Conservation (phyloP, 2,888 invertebrate genomes). For the Ophonus ardosiacus region DNA sequence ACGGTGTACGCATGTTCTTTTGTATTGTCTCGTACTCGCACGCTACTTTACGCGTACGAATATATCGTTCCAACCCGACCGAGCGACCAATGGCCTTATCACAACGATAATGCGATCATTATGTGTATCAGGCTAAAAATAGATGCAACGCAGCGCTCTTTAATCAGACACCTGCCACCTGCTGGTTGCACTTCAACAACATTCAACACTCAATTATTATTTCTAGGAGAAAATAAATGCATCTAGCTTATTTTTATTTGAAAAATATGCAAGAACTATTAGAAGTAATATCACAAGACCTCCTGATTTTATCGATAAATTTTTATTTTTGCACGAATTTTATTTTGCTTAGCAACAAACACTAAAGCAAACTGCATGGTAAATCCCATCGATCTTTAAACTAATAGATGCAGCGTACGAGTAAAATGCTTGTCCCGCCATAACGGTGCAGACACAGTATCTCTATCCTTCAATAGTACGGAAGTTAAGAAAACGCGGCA, state of each 20-base stretch:
- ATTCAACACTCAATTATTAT: neutral
- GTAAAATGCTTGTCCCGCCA: too few relatives aligned
- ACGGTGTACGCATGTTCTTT: constrained; percentile 57
- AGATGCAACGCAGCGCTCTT: constrained; percentile 1
- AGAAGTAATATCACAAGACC: too few relatives aligned
- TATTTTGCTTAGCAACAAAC: too few relatives aligned
- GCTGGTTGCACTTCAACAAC: neutral
- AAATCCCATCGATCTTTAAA: too few relatives aligned
- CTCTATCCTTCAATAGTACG: too few relatives aligned
- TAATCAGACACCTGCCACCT: neutral
- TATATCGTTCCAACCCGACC: neutral
- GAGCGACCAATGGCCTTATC: neutral
- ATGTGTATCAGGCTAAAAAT: constrained; percentile 43
- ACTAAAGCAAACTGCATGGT: too few relatives aligned
- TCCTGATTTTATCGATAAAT: too few relatives aligned
- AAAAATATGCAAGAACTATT: neutral
- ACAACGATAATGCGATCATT: constrained; percentile 27
- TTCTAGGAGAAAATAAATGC: neutral
- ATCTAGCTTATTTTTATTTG: neutral
- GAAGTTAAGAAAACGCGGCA: too few relatives aligned
- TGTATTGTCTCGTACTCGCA: constrained; percentile 53
- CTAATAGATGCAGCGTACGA: too few relatives aligned
- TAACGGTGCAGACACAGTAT: too few relatives aligned
- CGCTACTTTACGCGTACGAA: constrained; percentile 24
- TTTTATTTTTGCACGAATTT: too few relatives aligned